A percentile compares a stretch with the other conserved stretches of the same genome.
These are phyloP conservation scores for Perodicticus potto DNA, from an alignment of 2,797 vertebrate genomes.

Conservation along the genomic window DNA sequence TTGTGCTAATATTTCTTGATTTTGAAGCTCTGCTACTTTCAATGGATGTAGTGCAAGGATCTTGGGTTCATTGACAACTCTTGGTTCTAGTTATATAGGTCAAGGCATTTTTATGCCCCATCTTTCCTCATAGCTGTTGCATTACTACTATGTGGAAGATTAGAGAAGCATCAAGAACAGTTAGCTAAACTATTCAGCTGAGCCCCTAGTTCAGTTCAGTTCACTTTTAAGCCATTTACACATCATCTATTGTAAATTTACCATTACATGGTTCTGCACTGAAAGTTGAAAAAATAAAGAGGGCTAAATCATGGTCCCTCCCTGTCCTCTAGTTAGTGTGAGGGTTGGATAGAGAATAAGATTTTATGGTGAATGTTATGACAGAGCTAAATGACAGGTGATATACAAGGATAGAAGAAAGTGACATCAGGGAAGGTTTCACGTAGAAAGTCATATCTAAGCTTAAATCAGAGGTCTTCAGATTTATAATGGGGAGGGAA, in stretches of 20 bases:
- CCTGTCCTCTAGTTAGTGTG: background rate
- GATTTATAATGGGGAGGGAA: background rate
- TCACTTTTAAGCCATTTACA: background rate
- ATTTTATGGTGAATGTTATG: background rate
- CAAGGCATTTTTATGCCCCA: background rate
- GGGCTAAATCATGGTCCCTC: background rate
- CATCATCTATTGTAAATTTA: background rate
- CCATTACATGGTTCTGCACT: background rate
- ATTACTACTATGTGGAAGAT: background rate
- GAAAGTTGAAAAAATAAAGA: background rate
- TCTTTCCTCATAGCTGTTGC: background rate
- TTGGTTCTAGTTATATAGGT: background rate
- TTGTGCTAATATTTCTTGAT: background rate
- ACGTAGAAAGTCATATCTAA: background rate
- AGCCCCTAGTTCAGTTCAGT: background rate
- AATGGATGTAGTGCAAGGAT: background rate
- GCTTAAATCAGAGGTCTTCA: background rate
- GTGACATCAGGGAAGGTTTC: background rate
- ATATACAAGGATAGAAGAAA: background rate
- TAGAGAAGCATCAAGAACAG: background rate
- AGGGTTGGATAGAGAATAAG: background rate
- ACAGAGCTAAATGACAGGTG: background rate
- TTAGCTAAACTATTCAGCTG: background rate
- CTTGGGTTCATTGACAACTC: background rate
- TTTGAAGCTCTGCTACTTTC: slow-evolving; percentile 14